Evolutionary conservation across 1,140 invertebrate species (phyloP).

Genomic region (Antheraea mylitta): DNA sequence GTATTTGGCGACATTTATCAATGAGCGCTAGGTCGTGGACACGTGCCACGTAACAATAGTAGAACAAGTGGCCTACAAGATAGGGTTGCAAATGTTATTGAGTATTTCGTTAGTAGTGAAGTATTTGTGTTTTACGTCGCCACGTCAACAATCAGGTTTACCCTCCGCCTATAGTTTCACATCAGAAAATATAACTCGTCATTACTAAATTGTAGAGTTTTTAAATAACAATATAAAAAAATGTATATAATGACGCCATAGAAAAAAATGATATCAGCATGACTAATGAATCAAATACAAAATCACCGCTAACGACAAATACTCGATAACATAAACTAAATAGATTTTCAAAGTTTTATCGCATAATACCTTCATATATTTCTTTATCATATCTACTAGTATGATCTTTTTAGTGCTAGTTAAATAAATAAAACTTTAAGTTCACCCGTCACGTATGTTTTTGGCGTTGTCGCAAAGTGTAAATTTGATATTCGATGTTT

Average conservation of each 20-base stretch:
- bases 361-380: slow-evolving; percentile 42
- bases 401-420: slow-evolving; percentile 22
- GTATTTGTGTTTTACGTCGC: too few species aligned
- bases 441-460: neutral
- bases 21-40: too few species aligned
- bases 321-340: slow-evolving; percentile 45
- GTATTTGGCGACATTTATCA: too few species aligned
- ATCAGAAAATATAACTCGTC: too few species aligned
- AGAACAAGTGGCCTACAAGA: too few species aligned
- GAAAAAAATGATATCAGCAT: slow-evolving; percentile 21
- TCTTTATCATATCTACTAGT: slow-evolving; percentile 49
- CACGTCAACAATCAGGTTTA: too few species aligned
- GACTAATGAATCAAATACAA: slow-evolving; percentile 43
- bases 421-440: slow-evolving; percentile 1
- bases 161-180: too few species aligned
- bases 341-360: slow-evolving; percentile 45
- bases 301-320: slow-evolving; percentile 49
- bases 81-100: too few species aligned
- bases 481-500: neutral
- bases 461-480: neutral
- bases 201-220: neutral
- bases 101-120: too few species aligned
- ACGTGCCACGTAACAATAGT: too few species aligned
- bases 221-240: neutral
- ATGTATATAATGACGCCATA: neutral